These are phyloP conservation scores for Orgyia antiqua DNA, from an alignment of 2,888 invertebrate species.

Conservation along the genomic window DNA sequence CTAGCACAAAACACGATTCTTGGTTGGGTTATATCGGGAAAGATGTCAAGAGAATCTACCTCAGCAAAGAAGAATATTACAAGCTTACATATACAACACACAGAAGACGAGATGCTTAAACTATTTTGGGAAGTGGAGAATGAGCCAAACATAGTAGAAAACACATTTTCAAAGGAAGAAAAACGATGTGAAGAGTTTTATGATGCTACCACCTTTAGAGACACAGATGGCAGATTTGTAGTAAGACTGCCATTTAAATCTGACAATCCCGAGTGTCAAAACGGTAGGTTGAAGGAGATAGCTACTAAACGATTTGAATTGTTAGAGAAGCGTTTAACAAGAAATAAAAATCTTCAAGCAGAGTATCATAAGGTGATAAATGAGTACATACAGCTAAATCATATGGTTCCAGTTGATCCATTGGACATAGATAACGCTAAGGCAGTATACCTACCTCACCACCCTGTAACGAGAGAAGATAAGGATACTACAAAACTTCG, in stretches of 20 bases:
- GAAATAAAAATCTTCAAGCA: background rate
- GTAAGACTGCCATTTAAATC: background rate
- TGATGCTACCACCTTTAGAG: background rate
- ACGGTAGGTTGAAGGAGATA: background rate
- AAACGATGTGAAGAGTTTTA: slow-evolving; percentile 2
- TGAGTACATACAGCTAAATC: background rate
- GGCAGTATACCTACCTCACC: slow-evolving; percentile 7
- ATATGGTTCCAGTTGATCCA: slow-evolving; percentile 11
- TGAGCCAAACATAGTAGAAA: background rate
- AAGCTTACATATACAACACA: background rate
- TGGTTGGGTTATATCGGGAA: background rate
- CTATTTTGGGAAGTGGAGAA: background rate
- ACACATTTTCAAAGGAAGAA: background rate
- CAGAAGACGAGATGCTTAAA: background rate
- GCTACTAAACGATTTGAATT: background rate
- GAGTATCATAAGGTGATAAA: background rate
- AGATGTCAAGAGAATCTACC: too few species aligned
- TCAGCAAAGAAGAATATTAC: background rate
- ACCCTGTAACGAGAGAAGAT: slow-evolving; percentile 5
- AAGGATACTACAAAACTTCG: slow-evolving; percentile 8
- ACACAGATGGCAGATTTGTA: slow-evolving; percentile 6
- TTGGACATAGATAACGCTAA: slow-evolving; percentile 1
- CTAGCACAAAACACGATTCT: background rate
- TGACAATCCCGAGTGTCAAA: background rate
- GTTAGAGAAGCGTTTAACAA: background rate